These are phyloP conservation scores for Phytoseiulus persimilis DNA, from an alignment of 2,888 invertebrate genomes.

Conservation along the genomic window DNA sequence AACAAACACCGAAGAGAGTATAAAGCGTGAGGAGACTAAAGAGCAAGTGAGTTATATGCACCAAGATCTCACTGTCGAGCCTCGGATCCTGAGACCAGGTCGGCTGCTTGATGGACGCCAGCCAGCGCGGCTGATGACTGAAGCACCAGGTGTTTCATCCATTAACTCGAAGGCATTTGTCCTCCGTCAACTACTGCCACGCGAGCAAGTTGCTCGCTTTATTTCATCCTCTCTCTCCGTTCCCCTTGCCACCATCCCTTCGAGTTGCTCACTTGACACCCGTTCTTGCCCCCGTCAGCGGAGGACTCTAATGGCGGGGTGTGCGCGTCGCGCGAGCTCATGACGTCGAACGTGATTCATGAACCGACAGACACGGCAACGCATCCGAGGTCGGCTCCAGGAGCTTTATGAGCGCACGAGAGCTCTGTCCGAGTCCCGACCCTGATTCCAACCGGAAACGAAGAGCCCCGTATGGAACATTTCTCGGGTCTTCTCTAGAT, in stretches of 20 bases:
- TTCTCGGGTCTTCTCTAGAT: no score
- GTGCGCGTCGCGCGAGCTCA: neutral
- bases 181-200: conserved; percentile 5
- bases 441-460: neutral
- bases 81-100: neutral
- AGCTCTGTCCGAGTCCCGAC: neutral
- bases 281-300: neutral
- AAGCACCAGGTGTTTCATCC: neutral
- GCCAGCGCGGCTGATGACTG: neutral
- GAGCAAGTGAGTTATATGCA: neutral
- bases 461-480: no score
- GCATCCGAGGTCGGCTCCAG: neutral
- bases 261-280: neutral
- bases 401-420: neutral
- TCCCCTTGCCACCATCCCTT: neutral
- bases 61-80: neutral
- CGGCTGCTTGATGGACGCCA: neutral
- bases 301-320: neutral
- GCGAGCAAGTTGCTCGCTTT: neutral
- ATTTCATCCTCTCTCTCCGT: neutral
- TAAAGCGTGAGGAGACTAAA: neutral
- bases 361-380: neutral
- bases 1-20: neutral
- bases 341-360: neutral
- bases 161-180: neutral